phyloP scores from a whole-genome alignment of 2,113 vertebrate species.

The Carassius auratus region DNA sequence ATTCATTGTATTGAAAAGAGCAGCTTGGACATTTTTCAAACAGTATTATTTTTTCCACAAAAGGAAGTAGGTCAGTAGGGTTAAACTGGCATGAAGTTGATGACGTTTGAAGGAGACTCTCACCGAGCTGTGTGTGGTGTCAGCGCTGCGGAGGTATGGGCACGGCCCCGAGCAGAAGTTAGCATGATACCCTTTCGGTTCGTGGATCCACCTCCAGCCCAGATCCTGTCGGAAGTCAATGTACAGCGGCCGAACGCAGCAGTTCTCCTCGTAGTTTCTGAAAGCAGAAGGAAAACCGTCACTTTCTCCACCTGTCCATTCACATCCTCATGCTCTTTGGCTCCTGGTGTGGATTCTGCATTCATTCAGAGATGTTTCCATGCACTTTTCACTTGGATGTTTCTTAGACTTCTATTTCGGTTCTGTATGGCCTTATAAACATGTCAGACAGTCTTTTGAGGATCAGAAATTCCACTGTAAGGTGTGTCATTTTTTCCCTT shows the following conservation, averaged over 20 bases:
- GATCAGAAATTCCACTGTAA: constrained; percentile 74
- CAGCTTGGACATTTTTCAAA: background rate
- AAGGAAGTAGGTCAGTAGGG: background rate
- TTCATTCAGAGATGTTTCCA: constrained; percentile 47
- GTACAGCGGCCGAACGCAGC: constrained; percentile 93
- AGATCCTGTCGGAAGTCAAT: constrained; percentile 96
- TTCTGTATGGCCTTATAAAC: constrained; percentile 54
- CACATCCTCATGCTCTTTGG: background rate
- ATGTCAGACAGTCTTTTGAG: constrained; percentile 60
- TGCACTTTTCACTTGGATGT: constrained; percentile 28
- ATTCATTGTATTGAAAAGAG: background rate
- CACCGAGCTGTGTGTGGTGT: constrained; percentile 95
- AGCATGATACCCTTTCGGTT: constrained; percentile 95
- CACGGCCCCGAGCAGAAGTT: constrained; percentile 97
- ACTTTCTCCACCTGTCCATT: constrained; percentile 10
- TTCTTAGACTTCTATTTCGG: constrained; percentile 47
- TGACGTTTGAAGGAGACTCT: background rate
- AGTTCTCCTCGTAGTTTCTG: constrained; percentile 96
- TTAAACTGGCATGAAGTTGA: no score
- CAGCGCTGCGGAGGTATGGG: constrained; percentile 90
- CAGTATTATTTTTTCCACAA: background rate
- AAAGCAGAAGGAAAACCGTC: constrained; percentile 47
- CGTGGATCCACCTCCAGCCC: constrained; percentile 97
- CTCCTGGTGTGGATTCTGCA: constrained; percentile 36
- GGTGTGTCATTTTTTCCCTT: constrained; percentile 77